Conservation (phyloP, 2,888 invertebrate species). For the Drosophila rubida region DNA sequence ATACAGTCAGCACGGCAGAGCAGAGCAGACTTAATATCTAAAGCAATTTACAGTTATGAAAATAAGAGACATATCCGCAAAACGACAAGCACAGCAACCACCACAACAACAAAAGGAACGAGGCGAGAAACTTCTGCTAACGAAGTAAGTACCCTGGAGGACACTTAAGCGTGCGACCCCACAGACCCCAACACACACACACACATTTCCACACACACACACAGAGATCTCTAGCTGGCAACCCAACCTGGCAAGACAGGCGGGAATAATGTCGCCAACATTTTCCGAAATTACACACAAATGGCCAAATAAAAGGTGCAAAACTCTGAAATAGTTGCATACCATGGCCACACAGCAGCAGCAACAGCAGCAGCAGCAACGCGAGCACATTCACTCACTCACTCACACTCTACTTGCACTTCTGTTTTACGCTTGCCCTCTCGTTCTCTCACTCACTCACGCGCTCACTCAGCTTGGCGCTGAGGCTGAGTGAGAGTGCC, state of each 20-base stretch:
- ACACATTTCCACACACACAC: background rate
- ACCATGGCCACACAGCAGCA: constrained; percentile 27
- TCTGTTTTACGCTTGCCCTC: constrained; percentile 9
- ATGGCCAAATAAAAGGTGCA: constrained; percentile 79
- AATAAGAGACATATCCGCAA: constrained; percentile 82
- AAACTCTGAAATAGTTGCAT: constrained; percentile 65
- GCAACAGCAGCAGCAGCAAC: constrained; percentile 11
- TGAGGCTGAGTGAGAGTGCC: constrained; percentile 32
- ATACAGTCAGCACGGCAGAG: constrained; percentile 60
- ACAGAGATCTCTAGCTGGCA: constrained; percentile 13
- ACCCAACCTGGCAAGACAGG: constrained; percentile 44
- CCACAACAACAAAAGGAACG: constrained; percentile 52
- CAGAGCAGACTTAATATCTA: constrained; percentile 81
- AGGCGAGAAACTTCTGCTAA: constrained; percentile 78
- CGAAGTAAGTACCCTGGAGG: constrained; percentile 82
- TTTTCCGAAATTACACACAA: constrained; percentile 81
- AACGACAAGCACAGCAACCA: constrained; percentile 66
- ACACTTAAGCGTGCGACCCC: constrained; percentile 82
- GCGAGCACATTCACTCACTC: constrained; percentile 4
- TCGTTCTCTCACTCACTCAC: constrained; percentile 13
- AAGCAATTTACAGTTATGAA: constrained; percentile 84
- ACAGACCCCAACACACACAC: constrained; percentile 10
- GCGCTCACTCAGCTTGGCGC: background rate
- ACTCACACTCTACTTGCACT: background rate
- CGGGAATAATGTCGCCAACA: constrained; percentile 76